Conservation (phyloP, 2,113 vertebrate species). For the Ploceus nigricollis region DNA sequence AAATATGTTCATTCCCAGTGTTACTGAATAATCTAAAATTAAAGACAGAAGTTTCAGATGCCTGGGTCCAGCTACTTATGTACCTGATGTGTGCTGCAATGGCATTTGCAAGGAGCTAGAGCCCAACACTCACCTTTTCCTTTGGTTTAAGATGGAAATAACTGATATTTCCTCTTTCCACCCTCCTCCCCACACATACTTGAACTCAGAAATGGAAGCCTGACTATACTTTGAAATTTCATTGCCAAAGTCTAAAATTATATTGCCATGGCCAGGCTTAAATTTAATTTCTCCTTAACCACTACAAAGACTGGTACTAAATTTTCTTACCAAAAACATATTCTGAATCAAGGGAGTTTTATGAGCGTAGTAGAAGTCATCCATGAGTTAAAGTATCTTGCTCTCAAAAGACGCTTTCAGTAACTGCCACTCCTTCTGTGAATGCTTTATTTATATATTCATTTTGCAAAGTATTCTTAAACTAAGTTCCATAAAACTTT, state of each 20-base stretch:
- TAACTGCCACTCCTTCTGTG: not conserved
- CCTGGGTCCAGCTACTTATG: not conserved
- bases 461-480: not conserved
- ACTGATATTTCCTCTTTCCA: not conserved
- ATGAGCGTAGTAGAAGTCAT: not conserved
- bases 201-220: not conserved
- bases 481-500: not conserved
- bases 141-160: not conserved
- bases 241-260: not conserved
- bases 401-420: not conserved
- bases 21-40: not conserved
- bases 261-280: not conserved
- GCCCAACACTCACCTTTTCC: rapidly evolving
- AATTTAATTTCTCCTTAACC: not conserved
- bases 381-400: not conserved
- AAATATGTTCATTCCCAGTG: not conserved
- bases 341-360: not conserved
- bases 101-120: not conserved
- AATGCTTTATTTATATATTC: not conserved
- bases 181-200: not conserved
- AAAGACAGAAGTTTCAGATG: not conserved
- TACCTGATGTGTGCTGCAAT: not conserved
- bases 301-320: not conserved
- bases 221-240: not conserved
- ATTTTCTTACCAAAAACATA: not conserved